These are phyloP conservation scores for Drosophila arizonae DNA, from an alignment of 1,140 invertebrate genomes.

Conservation along the genomic window DNA sequence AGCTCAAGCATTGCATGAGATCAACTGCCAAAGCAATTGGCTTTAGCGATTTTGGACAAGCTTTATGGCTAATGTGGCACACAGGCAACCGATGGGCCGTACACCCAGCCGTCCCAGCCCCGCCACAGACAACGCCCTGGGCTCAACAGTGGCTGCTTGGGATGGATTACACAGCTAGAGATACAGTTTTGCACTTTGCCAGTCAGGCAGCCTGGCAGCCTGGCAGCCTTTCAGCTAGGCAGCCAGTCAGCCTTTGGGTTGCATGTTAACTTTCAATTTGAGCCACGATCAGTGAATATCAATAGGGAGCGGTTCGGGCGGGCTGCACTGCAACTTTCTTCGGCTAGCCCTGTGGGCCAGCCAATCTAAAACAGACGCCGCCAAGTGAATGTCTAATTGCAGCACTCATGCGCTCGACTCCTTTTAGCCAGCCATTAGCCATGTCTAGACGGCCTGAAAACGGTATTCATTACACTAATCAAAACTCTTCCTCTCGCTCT, in stretches of 20 bases:
- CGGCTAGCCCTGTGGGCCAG: slow-evolving; percentile 54
- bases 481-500: slow-evolving; percentile 2
- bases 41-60: slow-evolving; percentile 15
- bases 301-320: neutral
- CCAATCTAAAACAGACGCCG: slow-evolving; percentile 31
- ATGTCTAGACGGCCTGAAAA: slow-evolving; percentile 58
- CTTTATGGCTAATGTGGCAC: slow-evolving; percentile 50
- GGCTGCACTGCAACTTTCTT: slow-evolving; percentile 57
- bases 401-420: slow-evolving; percentile 13
- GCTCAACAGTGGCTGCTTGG: slow-evolving; percentile 42
- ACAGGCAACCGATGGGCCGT: slow-evolving; percentile 21
- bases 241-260: slow-evolving; percentile 46
- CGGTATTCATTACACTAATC: neutral
- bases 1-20: slow-evolving; percentile 14
- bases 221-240: slow-evolving; percentile 29
- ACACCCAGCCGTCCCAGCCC: neutral
- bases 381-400: slow-evolving; percentile 72
- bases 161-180: neutral
- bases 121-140: slow-evolving; percentile 7
- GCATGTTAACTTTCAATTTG: slow-evolving; percentile 76
- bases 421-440: slow-evolving; percentile 33
- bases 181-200: neutral
- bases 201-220: neutral
- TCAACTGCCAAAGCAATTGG: slow-evolving; percentile 23
- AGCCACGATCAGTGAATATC: slow-evolving; percentile 48